Evolutionary conservation across 2,888 invertebrate species (phyloP), one percentile per base, ranked within the genome.

Genomic region (Cantharis lateralis): DNA sequence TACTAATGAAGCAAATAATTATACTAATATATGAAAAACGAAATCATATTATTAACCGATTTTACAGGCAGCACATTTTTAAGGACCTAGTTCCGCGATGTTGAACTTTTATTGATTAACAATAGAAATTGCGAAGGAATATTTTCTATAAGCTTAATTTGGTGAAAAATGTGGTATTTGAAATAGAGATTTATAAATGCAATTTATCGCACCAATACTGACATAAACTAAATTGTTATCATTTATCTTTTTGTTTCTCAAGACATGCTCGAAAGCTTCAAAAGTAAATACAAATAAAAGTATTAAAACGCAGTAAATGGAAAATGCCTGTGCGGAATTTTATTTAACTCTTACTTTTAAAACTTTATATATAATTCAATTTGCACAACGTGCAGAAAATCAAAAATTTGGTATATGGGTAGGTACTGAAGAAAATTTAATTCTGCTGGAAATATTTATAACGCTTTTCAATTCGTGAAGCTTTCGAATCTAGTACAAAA

Each of bases 141-240:
- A n/a, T n/a, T 48, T 48, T n/a, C n/a, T n/a, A n/a, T 48, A n/a
- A n/a, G n/a, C 48, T 48, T 48, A n/a, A 48, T 48, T 48, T 48
- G 1, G n/a, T 48, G n/a, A 48, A n/a, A 48, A 48, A 48, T 18
- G 5, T 63, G 11, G 15, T 64, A 64, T n/a, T 63, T 64, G 64
- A 32, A 64, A 71, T 71, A 16, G 32, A 71, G 71, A 71, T 71
- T 71, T 71, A 71, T 71, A 63, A 63, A 32, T 18, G 63, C 28
- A 71, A 63, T 71, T 16, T 26, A 15, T 71, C 28, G 28, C 9
- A 63, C 16, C 15, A 28, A 64, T 10, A 64, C 64, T 28, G 15
- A 26, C 63, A 16, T 71, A 26, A 71, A 62, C 63, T 64, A 64
- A 71, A 64, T 64, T 71, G 71, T 71, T 28, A 64, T 71, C 71